These are phyloP conservation scores for Exocentrus adspersus DNA, from an alignment of 2,888 invertebrate species.

Conservation along the genomic window DNA sequence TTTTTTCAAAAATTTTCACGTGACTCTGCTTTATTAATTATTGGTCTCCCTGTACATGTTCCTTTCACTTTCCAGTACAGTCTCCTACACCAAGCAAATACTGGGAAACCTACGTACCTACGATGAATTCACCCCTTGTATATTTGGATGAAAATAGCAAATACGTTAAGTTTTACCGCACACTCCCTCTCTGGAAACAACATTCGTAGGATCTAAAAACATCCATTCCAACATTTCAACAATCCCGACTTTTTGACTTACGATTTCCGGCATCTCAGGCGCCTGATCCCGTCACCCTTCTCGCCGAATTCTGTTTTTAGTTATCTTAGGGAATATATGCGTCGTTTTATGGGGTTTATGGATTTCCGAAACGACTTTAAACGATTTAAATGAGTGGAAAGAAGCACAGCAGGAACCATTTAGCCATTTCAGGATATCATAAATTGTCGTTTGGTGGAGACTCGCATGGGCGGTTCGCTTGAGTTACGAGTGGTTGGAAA, in stretches of 20 bases:
- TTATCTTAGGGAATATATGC: slow-evolving; percentile 49
- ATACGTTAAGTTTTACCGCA: slow-evolving; percentile 43
- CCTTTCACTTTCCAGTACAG: no score
- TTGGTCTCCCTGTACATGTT: no score
- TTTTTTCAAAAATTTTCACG: no score
- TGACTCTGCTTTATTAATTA: no score
- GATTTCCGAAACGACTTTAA: slow-evolving; percentile 54
- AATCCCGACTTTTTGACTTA: slow-evolving; percentile 43
- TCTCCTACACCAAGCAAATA: no score
- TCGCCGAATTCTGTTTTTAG: slow-evolving; percentile 48
- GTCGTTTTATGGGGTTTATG: slow-evolving; percentile 50
- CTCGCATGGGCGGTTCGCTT: slow-evolving; percentile 29
- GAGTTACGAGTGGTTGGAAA: slow-evolving; percentile 28
- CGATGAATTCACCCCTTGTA: no score
- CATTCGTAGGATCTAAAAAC: slow-evolving; percentile 43
- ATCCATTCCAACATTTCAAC: slow-evolving; percentile 46
- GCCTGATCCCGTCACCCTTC: slow-evolving; percentile 26
- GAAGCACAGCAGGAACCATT: slow-evolving; percentile 15
- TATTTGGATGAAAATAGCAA: slow-evolving; percentile 38
- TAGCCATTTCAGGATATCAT: slow-evolving; percentile 34
- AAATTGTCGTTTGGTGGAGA: slow-evolving; percentile 23
- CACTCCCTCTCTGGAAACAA: slow-evolving; percentile 37
- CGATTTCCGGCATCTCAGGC: slow-evolving; percentile 44
- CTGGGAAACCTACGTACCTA: no score
- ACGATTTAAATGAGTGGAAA: slow-evolving; percentile 44